Evolutionary conservation across 2,888 invertebrate genomes (phyloP).

Genomic region (Meteorus cinctellus): DNA sequence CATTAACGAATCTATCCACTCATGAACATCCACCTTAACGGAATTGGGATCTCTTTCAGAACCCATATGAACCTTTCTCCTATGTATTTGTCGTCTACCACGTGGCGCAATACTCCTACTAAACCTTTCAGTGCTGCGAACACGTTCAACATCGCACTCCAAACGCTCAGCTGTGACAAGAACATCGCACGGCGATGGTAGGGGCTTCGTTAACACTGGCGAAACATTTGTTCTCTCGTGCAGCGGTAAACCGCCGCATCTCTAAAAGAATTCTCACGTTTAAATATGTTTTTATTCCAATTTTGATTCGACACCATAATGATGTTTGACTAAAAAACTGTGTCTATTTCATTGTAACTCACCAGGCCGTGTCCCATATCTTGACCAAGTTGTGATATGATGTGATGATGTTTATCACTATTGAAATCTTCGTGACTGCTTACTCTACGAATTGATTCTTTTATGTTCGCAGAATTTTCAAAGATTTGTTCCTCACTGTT

Average conservation of each 20-base stretch:
- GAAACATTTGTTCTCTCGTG: constrained; percentile 71
- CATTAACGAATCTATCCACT: not conserved
- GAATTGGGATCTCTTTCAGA: constrained; percentile 61
- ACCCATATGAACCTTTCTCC: constrained; percentile 62
- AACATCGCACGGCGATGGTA: constrained; percentile 65
- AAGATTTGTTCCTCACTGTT: constrained; percentile 71
- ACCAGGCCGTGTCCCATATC: constrained; percentile 73
- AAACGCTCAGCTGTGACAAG: constrained; percentile 65
- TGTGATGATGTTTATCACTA: constrained; percentile 66
- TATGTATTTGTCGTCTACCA: constrained; percentile 73
- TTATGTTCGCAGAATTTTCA: constrained; percentile 56
- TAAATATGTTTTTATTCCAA: not conserved
- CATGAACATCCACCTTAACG: constrained; percentile 61
- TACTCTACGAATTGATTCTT: constrained; percentile 75
- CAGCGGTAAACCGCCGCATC: constrained; percentile 67
- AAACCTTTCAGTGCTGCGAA: constrained; percentile 80
- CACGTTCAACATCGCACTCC: constrained; percentile 79
- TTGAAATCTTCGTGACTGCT: constrained; percentile 79
- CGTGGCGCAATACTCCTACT: constrained; percentile 78
- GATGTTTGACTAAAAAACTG: not conserved
- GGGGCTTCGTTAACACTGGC: constrained; percentile 65
- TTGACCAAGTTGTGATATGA: constrained; percentile 65
- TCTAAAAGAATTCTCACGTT: constrained; percentile 53
- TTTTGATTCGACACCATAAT: not conserved
- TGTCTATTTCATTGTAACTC: constrained; percentile 52